phyloP scores from a whole-genome alignment of 2,888 invertebrate species.

The Hartigia nigra region DNA sequence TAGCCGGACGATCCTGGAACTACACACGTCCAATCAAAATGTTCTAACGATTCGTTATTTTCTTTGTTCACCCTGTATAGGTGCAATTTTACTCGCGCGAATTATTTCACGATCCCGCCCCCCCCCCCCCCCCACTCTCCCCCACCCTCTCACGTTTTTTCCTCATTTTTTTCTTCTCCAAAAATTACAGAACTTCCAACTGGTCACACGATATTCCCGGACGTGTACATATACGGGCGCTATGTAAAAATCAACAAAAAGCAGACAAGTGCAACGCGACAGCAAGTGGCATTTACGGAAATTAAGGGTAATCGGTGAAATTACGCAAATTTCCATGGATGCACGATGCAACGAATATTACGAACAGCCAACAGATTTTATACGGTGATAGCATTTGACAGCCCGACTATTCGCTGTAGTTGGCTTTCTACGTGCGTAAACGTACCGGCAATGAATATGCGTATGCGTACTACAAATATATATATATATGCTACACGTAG shows the following conservation, averaged over 20 bases:
- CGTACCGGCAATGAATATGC: constrained; percentile 13
- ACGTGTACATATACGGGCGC: background rate
- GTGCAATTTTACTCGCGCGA: background rate
- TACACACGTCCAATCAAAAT: background rate
- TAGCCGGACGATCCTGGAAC: background rate
- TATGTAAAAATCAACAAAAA: background rate
- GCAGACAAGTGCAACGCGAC: background rate
- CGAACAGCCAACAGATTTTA: constrained; percentile 35
- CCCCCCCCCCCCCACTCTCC: too few species aligned
- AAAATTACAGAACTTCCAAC: background rate
- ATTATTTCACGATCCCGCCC: too few species aligned
- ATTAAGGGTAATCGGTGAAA: background rate
- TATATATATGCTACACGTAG: background rate
- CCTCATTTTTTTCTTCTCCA: background rate
- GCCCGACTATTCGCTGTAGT: constrained; percentile 12
- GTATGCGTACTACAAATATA: background rate
- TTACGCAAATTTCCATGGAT: constrained; percentile 28
- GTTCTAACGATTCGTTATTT: background rate
- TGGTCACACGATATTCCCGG: background rate
- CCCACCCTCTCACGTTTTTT: background rate
- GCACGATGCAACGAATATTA: constrained; percentile 14
- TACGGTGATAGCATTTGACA: constrained; percentile 39
- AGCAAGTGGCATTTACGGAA: background rate
- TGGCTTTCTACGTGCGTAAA: constrained; percentile 29
- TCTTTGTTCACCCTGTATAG: background rate